Percentiles rank a stretch among this genome's conserved stretches.
Conservation (phyloP, 1,140 invertebrate genomes). For the Diuraphis noxia region DNA sequence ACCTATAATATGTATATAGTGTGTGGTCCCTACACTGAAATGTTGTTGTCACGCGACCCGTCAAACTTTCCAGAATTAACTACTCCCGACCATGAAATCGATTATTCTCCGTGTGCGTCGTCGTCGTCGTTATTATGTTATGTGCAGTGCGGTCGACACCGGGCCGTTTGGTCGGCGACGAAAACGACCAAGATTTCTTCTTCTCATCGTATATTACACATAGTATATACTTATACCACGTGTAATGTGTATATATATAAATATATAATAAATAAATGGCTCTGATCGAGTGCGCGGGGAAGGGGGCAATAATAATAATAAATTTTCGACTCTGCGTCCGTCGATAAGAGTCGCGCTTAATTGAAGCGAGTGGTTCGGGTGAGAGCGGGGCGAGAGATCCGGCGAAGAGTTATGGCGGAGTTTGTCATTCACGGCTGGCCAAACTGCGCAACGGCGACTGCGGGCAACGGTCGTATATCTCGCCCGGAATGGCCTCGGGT, state of each 20-base stretch:
- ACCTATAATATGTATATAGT: no score
- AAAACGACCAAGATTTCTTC: slow-evolving; percentile 41
- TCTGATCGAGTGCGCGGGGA: neutral
- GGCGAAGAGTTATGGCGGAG: slow-evolving; percentile 49
- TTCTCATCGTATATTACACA: neutral
- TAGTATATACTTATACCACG: neutral
- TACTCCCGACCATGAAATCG: slow-evolving; percentile 49
- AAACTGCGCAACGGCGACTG: slow-evolving; percentile 39
- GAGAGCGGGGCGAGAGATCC: neutral
- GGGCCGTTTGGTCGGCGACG: neutral
- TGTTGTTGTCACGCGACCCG: slow-evolving; percentile 52
- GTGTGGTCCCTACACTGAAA: slow-evolving; percentile 40
- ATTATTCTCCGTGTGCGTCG: slow-evolving; percentile 24
- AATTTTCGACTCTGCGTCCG: slow-evolving; percentile 45
- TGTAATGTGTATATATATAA: no score
- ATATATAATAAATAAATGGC: neutral
- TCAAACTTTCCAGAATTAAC: slow-evolving; percentile 53
- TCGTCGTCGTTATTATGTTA: neutral
- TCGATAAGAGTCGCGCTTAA: slow-evolving; percentile 53
- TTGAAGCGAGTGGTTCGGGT: slow-evolving; percentile 40
- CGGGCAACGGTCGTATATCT: slow-evolving; percentile 51
- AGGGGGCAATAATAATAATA: slow-evolving; percentile 48
- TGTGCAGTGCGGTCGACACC: neutral
- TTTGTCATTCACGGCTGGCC: slow-evolving; percentile 54
- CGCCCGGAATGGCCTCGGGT: slow-evolving; percentile 52